These are phyloP conservation scores for Lissonota sp. DNA, from an alignment of 2,888 invertebrate genomes.

Conservation along the genomic window DNA sequence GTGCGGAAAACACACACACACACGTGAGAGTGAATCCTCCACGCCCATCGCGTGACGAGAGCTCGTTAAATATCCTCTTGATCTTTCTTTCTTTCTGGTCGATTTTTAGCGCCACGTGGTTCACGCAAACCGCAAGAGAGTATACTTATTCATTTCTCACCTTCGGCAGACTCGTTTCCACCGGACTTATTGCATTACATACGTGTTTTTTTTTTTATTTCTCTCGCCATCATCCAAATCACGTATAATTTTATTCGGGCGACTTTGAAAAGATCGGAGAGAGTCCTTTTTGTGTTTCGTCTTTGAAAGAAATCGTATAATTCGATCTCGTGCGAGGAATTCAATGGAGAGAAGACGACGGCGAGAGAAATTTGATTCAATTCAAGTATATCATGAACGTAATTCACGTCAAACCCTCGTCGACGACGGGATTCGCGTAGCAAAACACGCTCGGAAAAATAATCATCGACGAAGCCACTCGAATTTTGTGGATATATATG, in stretches of 20 bases:
- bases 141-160: constrained; percentile 52
- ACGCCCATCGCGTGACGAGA: constrained; percentile 81
- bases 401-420: constrained; percentile 63
- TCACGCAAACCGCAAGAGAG: constrained; percentile 41
- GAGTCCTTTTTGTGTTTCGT: constrained; percentile 4
- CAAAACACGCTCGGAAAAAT: constrained; percentile 20
- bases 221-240: constrained; percentile 3
- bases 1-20: constrained; percentile 29
- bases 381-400: constrained; percentile 52
- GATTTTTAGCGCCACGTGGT: constrained; percentile 62
- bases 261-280: constrained; percentile 39
- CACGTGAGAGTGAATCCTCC: constrained; percentile 68
- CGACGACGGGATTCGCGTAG: constrained; percentile 1
- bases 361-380: constrained; percentile 57
- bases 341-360: constrained; percentile 38
- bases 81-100: constrained; percentile 61
- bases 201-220: constrained; percentile 7
- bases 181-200: constrained; percentile 9
- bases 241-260: constrained; percentile 53
- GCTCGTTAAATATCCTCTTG: constrained; percentile 77
- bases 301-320: constrained; percentile 20
- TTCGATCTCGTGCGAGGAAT: constrained; percentile 48
- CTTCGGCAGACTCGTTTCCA: constrained; percentile 36
- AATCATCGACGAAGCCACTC: constrained; percentile 39
- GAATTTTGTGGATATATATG: neutral